Evolutionary conservation across 2,888 invertebrate genomes (phyloP).

Genomic region (Digitonthophagus gazella): DNA sequence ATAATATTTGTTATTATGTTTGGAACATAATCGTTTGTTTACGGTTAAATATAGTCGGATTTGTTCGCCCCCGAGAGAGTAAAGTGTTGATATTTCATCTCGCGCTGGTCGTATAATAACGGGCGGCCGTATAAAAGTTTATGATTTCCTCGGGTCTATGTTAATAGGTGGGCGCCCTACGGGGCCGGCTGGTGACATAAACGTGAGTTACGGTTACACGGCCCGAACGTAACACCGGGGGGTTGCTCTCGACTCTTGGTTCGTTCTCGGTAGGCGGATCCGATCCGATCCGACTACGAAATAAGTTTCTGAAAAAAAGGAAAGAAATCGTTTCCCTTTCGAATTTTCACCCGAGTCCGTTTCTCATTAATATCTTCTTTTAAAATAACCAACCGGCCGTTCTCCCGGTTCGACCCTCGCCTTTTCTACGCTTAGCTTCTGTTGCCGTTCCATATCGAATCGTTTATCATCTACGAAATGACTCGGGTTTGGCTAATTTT

Average conservation of each 20-base stretch:
- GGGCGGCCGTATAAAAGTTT: background rate
- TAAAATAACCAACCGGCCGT: too few relatives aligned
- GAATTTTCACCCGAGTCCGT: background rate
- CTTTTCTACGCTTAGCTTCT: background rate
- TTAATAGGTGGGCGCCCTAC: background rate
- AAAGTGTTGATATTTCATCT: constrained; percentile 3
- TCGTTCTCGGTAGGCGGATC: too few relatives aligned
- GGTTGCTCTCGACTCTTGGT: too few relatives aligned
- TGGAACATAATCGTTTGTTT: background rate
- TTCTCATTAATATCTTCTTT: background rate
- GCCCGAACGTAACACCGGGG: background rate
- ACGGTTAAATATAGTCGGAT: background rate
- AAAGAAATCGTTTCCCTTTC: too few relatives aligned
- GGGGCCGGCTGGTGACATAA: background rate
- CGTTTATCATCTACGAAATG: background rate
- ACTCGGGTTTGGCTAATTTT: background rate
- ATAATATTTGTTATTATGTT: too few relatives aligned
- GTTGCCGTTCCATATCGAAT: background rate
- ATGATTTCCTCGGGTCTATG: constrained; percentile 3
- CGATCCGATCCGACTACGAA: background rate
- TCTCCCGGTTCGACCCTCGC: background rate
- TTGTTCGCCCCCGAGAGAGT: background rate
- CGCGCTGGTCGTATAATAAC: background rate
- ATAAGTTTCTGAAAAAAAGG: too few relatives aligned
- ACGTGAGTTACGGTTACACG: background rate